These are phyloP conservation scores for Pterobdella sp. DNA, from an alignment of 2,888 invertebrate genomes.

Conservation along the genomic window DNA sequence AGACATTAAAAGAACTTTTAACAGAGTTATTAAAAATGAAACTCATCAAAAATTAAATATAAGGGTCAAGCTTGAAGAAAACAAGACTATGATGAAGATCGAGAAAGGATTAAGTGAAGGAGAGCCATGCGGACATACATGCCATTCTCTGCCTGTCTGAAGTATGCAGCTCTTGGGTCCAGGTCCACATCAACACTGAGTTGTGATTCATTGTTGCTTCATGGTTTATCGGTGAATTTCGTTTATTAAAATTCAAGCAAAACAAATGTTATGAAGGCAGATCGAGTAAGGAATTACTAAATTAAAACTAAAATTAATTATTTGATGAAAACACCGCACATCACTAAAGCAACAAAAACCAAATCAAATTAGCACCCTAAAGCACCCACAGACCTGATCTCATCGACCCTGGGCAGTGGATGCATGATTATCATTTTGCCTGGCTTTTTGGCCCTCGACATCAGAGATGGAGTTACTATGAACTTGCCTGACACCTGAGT, in stretches of 20 bases:
- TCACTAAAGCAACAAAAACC: not conserved
- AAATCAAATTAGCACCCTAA: not conserved
- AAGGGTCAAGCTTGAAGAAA: no score
- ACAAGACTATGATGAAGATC: no score
- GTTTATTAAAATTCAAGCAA: not conserved
- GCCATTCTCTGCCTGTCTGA: conserved; percentile 93
- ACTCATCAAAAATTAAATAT: no score
- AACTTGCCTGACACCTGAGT: conserved; percentile 70
- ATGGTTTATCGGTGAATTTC: not conserved
- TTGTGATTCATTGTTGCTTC: not conserved
- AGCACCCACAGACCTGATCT: conserved; percentile 60
- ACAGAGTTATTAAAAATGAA: no score
- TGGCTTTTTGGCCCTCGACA: conserved; percentile 77
- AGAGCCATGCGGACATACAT: conserved; percentile 98
- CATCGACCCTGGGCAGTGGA: conserved; percentile 85
- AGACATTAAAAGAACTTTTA: no score
- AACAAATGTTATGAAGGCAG: not conserved
- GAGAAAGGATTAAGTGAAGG: conserved; percentile 57
- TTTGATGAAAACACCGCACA: not conserved
- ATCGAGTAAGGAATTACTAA: not conserved
- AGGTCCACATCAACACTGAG: conserved; percentile 80
- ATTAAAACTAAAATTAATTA: not conserved
- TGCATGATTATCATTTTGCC: conserved; percentile 88
- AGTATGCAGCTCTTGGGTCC: conserved; percentile 94
- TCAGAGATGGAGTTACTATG: conserved; percentile 82